Evolutionary conservation across 2,113 vertebrate species (phyloP).

Genomic region (Etheostoma cragini): DNA sequence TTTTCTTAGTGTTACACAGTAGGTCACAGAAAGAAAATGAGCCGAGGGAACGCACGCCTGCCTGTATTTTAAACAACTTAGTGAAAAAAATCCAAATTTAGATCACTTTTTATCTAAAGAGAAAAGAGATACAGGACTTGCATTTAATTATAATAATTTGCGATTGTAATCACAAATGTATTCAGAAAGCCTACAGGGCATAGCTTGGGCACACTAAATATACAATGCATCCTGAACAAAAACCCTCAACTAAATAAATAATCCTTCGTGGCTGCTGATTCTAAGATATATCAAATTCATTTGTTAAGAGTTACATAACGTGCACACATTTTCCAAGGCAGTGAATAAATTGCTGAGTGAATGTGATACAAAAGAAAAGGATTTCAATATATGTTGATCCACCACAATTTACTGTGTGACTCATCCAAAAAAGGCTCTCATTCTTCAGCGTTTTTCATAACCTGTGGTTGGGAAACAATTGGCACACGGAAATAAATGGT

Average conservation of each 20-base stretch:
- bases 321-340: constrained; percentile 21
- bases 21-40: not conserved
- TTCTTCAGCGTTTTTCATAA: not conserved
- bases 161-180: constrained; percentile 20
- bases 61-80: not conserved
- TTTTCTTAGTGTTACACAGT: constrained; percentile 5
- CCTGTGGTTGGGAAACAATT: constrained; percentile 28
- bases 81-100: not conserved
- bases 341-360: constrained; percentile 9
- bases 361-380: constrained; percentile 28
- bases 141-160: constrained; percentile 11
- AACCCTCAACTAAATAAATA: constrained; percentile 21
- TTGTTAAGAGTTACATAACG: constrained; percentile 42
- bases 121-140: constrained; percentile 1
- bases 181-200: constrained; percentile 22
- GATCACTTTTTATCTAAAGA: not conserved
- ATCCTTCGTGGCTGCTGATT: constrained; percentile 10
- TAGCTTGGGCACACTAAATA: constrained; percentile 2
- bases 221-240: constrained; percentile 12
- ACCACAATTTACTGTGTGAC: not conserved
- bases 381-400: constrained; percentile 14
- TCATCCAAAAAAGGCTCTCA: constrained; percentile 18
- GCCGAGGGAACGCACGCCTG: not conserved
- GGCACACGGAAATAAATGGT: constrained; percentile 8
- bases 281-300: constrained; percentile 16